Evolutionary conservation across 53 echinoderm and acorn worm species (phyloP).

Genomic region (Actinopyga echinites): DNA sequence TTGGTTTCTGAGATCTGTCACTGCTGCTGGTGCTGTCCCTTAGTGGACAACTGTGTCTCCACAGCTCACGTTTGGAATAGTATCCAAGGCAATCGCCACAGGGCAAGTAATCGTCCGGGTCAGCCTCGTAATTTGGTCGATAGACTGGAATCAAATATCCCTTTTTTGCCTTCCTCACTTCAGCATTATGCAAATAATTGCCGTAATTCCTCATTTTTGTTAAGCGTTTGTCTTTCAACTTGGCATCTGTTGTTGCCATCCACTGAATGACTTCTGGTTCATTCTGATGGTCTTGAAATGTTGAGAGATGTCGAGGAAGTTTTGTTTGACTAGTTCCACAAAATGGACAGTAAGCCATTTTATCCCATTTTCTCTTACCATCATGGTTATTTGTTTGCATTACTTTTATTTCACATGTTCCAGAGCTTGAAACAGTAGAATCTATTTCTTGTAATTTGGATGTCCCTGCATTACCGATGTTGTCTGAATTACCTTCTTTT

Average conservation of each 20-base stretch:
- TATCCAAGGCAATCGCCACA: constrained; percentile 59
- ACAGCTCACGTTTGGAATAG: constrained; percentile 57
- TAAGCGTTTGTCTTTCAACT: constrained; percentile 51
- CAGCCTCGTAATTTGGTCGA: constrained; percentile 41
- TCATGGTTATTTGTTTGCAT: constrained; percentile 58
- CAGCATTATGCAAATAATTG: constrained; percentile 60
- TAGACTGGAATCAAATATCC: constrained; percentile 57
- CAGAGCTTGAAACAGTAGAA: not conserved
- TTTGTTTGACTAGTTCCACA: constrained; percentile 52
- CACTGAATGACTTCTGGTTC: constrained; percentile 62
- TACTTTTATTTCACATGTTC: constrained; percentile 41
- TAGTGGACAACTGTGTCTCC: constrained; percentile 59
- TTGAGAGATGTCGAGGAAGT: constrained; percentile 56
- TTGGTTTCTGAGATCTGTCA: not conserved
- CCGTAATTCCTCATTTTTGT: constrained; percentile 72
- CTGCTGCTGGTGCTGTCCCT: not conserved
- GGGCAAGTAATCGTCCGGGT: constrained; percentile 52
- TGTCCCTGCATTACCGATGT: no score
- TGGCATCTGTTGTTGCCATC: constrained; percentile 48
- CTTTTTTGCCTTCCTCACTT: constrained; percentile 51
- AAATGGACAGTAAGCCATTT: constrained; percentile 58
- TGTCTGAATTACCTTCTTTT: no score
- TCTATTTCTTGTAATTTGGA: no score
- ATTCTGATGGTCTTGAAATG: constrained; percentile 53
- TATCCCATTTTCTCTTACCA: constrained; percentile 68